phyloP scores from a whole-genome alignment of 2,113 vertebrate genomes.

The Syngnathus scovelli region DNA sequence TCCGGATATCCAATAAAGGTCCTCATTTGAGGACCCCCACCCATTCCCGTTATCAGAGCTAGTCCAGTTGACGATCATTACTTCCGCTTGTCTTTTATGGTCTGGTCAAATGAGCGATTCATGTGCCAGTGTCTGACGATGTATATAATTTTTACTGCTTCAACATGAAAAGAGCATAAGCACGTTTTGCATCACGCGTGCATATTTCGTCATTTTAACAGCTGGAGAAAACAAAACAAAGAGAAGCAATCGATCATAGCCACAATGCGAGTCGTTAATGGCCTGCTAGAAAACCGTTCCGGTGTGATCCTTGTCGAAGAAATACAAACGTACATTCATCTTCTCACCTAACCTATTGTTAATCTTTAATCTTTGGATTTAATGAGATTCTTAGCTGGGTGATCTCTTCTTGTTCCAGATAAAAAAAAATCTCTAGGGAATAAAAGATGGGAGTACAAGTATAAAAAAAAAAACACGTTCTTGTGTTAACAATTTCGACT shows the following conservation, averaged over 20 bases:
- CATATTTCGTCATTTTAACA: slow-evolving; percentile 4
- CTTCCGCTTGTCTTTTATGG: slow-evolving; percentile 36
- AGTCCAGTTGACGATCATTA: slow-evolving; percentile 27
- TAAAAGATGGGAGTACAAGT: too few relatives aligned
- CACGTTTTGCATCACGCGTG: neutral
- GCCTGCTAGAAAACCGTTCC: slow-evolving; percentile 13
- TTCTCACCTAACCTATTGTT: slow-evolving; percentile 35
- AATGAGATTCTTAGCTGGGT: slow-evolving; percentile 62
- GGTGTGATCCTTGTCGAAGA: slow-evolving; percentile 24
- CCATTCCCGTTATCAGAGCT: slow-evolving; percentile 46
- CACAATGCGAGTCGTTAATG: slow-evolving; percentile 34
- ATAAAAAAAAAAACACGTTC: too few relatives aligned
- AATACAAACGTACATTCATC: slow-evolving; percentile 56
- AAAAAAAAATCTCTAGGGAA: neutral
- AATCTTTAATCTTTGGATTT: slow-evolving; percentile 25
- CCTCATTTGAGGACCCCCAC: slow-evolving; percentile 31
- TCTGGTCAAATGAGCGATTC: slow-evolving; percentile 43
- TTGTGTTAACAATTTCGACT: too few relatives aligned
- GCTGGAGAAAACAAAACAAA: slow-evolving; percentile 21
- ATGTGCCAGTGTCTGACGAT: slow-evolving; percentile 16
- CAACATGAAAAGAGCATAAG: slow-evolving; percentile 3
- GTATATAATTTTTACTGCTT: slow-evolving; percentile 34
- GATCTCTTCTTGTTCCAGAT: slow-evolving; percentile 21
- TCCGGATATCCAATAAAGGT: slow-evolving; percentile 61
- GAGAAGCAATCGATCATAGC: slow-evolving; percentile 38